phyloP scores from a whole-genome alignment of 2,797 vertebrate species.

The Linurgus olivaceus region DNA sequence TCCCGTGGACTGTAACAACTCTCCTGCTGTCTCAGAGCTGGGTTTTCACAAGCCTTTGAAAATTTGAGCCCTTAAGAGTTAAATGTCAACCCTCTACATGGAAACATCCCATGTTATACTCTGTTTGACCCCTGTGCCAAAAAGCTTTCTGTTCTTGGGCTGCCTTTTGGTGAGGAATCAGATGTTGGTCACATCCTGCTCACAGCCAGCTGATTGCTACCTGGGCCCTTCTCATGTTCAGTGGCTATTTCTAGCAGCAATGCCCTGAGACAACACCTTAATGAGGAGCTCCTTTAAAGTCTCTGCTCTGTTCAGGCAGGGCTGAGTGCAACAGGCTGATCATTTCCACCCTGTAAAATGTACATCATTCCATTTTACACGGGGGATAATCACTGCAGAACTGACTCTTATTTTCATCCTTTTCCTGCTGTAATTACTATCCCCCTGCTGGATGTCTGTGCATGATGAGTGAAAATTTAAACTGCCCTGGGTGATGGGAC shows the following conservation, averaged over 20 bases:
- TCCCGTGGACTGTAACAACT: background rate
- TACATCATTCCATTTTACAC: background rate
- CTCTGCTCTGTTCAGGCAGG: background rate
- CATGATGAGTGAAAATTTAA: conserved; percentile 50
- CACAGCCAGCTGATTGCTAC: background rate
- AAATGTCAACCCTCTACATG: background rate
- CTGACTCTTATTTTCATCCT: background rate
- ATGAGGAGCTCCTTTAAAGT: background rate
- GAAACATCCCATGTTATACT: background rate
- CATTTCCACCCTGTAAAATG: conserved; percentile 24
- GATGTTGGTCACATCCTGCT: fast-evolving
- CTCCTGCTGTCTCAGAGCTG: background rate
- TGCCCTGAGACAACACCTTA: background rate
- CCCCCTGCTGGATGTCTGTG: background rate
- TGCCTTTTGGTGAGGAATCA: background rate
- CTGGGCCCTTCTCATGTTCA: background rate
- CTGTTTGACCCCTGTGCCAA: background rate
- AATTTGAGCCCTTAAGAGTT: background rate
- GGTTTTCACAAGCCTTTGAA: background rate
- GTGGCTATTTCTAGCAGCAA: background rate
- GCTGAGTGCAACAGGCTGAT: background rate
- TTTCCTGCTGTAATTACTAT: conserved; percentile 41
- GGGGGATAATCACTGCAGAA: background rate
- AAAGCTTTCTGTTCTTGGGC: background rate
- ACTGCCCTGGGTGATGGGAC: conserved; percentile 30